These are phyloP conservation scores for Eclectus roratus DNA, from an alignment of 2,113 vertebrate genomes.

Conservation along the genomic window DNA sequence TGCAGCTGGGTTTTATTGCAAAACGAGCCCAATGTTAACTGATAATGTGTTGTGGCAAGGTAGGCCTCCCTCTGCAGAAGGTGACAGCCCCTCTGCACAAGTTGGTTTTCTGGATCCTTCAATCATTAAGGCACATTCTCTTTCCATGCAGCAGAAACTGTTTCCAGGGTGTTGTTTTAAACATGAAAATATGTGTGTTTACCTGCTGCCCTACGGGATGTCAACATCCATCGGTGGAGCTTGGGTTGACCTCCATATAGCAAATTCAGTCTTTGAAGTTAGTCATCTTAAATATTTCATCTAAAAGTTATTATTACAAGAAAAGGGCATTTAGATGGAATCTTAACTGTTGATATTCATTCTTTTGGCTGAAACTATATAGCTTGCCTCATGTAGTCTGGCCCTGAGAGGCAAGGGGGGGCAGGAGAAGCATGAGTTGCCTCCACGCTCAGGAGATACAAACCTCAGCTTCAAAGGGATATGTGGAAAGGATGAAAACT, in stretches of 20 bases:
- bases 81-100: not conserved
- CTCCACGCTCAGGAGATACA: not conserved
- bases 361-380: not conserved
- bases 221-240: fast-evolving
- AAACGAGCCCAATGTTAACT: not conserved
- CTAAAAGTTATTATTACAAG: not conserved
- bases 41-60: not conserved
- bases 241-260: not conserved
- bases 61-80: not conserved
- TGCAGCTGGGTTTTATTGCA: not conserved
- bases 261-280: not conserved
- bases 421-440: not conserved
- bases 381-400: not conserved
- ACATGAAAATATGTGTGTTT: not conserved
- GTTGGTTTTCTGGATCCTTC: not conserved
- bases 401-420: not conserved
- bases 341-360: not conserved
- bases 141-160: not conserved
- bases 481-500: not conserved
- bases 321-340: not conserved
- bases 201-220: not conserved
- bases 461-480: not conserved
- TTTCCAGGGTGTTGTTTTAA: not conserved
- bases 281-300: not conserved
- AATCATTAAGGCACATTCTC: not conserved